Evolutionary conservation across 2,113 vertebrate species (phyloP).

Genomic region (Eptesicus fuscus): DNA sequence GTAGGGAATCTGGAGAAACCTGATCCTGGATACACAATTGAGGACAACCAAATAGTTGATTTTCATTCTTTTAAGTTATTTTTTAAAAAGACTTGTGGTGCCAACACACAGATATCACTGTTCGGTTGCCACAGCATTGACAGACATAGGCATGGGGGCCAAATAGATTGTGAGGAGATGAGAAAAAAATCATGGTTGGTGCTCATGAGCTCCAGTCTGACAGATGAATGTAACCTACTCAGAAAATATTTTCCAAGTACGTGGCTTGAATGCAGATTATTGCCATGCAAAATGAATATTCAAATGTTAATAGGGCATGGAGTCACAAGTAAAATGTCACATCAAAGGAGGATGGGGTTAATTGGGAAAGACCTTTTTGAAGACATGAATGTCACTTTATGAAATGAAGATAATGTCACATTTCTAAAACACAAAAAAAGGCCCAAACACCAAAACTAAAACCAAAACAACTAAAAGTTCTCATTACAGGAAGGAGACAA

Average conservation of each 20-base stretch:
- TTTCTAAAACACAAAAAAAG: constrained; percentile 20
- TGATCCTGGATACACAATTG: background rate
- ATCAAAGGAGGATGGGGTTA: constrained; percentile 56
- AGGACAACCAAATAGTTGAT: background rate
- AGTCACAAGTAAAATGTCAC: constrained; percentile 62
- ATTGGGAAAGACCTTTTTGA: constrained; percentile 53
- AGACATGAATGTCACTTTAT: constrained; percentile 58
- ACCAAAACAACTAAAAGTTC: background rate
- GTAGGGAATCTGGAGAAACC: background rate
- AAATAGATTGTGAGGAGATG: constrained; percentile 40
- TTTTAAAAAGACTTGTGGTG: background rate
- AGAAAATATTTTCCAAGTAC: constrained; percentile 61
- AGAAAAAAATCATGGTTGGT: constrained; percentile 30
- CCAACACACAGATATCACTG: background rate
- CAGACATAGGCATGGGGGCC: constrained; percentile 24
- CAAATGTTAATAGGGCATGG: constrained; percentile 56
- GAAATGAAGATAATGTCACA: constrained; percentile 49
- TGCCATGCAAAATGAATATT: constrained; percentile 61
- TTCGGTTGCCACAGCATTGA: constrained; percentile 35
- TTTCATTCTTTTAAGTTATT: background rate
- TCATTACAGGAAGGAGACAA: constrained; percentile 13
- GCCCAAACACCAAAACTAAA: constrained; percentile 3
- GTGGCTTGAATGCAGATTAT: constrained; percentile 61
- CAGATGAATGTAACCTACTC: constrained; percentile 69
- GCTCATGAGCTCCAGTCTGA: constrained; percentile 37